A percentile compares a stretch with the other conserved stretches of the same genome.
Evolutionary conservation across 2,797 vertebrate genomes (phyloP).

Genomic region (Florisuga fusca): DNA sequence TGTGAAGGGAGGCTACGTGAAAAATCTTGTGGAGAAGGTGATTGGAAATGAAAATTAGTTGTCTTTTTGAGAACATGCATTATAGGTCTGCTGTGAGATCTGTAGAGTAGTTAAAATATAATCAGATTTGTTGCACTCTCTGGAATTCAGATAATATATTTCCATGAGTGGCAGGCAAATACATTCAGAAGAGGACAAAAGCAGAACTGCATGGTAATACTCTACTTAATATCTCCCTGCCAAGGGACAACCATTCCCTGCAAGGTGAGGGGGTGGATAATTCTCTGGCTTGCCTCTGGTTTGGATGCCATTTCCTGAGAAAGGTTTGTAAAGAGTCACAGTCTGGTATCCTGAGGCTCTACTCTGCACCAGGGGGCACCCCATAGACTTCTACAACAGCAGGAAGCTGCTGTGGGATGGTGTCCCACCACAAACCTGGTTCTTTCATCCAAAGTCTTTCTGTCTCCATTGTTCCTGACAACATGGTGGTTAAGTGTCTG

Average conservation of each 20-base stretch:
- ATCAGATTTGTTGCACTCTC: constrained; percentile 13
- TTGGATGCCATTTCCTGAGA: not conserved
- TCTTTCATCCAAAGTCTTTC: not conserved
- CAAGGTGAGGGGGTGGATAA: not conserved
- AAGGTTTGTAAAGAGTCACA: not conserved
- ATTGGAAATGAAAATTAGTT: constrained; percentile 79
- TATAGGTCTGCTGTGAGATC: constrained; percentile 37
- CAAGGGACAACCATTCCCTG: not conserved
- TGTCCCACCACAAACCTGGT: not conserved
- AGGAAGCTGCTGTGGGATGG: rapidly evolving
- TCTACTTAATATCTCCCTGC: not conserved
- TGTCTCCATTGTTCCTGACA: not conserved
- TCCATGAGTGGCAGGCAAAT: not conserved
- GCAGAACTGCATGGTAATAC: not conserved
- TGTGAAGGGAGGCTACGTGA: constrained; percentile 68
- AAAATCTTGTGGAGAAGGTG: constrained; percentile 76
- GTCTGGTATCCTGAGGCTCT: not conserved
- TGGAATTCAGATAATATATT: constrained; percentile 29
- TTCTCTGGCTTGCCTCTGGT: not conserved
- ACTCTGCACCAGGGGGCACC: not conserved
- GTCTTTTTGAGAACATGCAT: constrained; percentile 44
- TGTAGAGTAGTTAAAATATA: constrained; percentile 49
- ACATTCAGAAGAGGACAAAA: constrained; percentile 3
- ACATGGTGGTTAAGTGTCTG: not conserved
- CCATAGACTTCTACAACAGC: rapidly evolving